phyloP scores from a whole-genome alignment of 1,140 invertebrate species.

The Drosophila mauritiana region DNA sequence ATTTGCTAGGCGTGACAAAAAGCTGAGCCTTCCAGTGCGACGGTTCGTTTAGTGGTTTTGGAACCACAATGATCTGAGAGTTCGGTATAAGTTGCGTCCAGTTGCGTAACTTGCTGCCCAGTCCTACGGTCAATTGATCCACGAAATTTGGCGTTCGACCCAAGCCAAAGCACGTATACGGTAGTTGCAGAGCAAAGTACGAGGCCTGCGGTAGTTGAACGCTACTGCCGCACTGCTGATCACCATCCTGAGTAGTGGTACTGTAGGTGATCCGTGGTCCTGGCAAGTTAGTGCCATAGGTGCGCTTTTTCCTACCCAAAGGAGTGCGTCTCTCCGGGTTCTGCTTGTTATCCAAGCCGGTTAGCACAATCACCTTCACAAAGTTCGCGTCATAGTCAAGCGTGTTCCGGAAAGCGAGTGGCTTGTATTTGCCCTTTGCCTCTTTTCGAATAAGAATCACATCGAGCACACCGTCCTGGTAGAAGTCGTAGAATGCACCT shows the following conservation, averaged over 20 bases:
- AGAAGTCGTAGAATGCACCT: constrained; percentile 96
- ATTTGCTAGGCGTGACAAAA: constrained; percentile 97
- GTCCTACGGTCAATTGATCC: constrained; percentile 93
- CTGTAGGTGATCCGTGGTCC: constrained; percentile 95
- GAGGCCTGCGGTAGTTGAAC: constrained; percentile 97
- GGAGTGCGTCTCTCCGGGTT: constrained; percentile 89
- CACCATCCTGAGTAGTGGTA: constrained; percentile 93
- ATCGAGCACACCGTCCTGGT: constrained; percentile 92
- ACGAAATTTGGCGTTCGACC: constrained; percentile 99
- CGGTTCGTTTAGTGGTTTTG: constrained; percentile 91
- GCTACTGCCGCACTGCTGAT: constrained; percentile 89
- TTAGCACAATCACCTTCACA: constrained; percentile 96
- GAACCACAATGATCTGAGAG: constrained; percentile 98
- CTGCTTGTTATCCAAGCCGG: constrained; percentile 90
- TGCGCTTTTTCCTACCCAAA: constrained; percentile 90
- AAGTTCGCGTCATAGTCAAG: constrained; percentile 97
- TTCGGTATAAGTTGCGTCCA: constrained; percentile 99
- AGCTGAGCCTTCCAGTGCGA: constrained; percentile 95
- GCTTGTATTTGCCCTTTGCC: constrained; percentile 85
- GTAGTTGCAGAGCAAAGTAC: constrained; percentile 95
- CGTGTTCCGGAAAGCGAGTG: constrained; percentile 93
- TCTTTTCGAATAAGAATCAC: constrained; percentile 90
- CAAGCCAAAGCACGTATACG: constrained; percentile 97
- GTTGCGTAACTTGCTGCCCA: constrained; percentile 89
- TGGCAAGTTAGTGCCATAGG: constrained; percentile 94